These are phyloP conservation scores for Pseudococcus jackbeardsleyi DNA, from an alignment of 2,888 invertebrate species.

Conservation along the genomic window DNA sequence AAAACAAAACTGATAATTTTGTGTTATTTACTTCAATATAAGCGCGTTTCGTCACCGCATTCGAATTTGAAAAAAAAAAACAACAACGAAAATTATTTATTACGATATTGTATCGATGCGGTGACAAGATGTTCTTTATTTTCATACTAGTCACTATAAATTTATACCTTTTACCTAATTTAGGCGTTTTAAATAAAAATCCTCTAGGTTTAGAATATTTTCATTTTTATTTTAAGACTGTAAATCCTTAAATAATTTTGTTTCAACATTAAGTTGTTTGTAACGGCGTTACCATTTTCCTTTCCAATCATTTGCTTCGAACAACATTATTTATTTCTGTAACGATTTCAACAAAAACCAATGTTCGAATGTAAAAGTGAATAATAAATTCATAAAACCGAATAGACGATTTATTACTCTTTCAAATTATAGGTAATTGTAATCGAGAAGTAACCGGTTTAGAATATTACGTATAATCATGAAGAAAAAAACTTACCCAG, in stretches of 20 bases:
- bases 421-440: not conserved
- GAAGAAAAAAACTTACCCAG: not conserved
- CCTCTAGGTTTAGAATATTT: constrained; percentile 6
- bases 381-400: constrained; percentile 23
- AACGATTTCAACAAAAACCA: constrained; percentile 12
- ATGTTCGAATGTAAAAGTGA: constrained; percentile 47
- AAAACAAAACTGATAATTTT: constrained; percentile 43
- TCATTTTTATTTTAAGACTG: constrained; percentile 43
- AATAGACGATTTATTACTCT: not conserved
- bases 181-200: constrained; percentile 23
- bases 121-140: constrained; percentile 43
- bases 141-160: constrained; percentile 52
- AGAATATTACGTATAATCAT: not conserved
- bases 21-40: constrained; percentile 21
- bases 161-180: constrained; percentile 53
- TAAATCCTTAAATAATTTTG: constrained; percentile 50
- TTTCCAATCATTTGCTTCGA: constrained; percentile 52
- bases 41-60: constrained; percentile 28
- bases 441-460: not conserved
- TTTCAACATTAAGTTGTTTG: constrained; percentile 43
- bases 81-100: not conserved
- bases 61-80: not conserved
- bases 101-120: not conserved
- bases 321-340: constrained; percentile 38
- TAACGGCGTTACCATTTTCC: constrained; percentile 44